Conservation (phyloP, 2,888 invertebrate species). For the Drosophila anceps region DNA sequence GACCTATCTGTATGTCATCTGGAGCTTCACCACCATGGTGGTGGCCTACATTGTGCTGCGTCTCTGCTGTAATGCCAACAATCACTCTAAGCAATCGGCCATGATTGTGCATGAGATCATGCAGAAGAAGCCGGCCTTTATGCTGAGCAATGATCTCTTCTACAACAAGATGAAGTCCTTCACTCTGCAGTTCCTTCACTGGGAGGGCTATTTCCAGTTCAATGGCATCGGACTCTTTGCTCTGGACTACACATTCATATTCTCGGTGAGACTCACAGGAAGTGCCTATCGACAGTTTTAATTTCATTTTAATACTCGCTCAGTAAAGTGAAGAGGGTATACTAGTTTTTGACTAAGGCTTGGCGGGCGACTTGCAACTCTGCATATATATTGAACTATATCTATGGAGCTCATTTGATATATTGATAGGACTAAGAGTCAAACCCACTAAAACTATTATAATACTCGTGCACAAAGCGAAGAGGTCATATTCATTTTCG, state of each 20-base stretch:
- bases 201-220: slow-evolving; percentile 85
- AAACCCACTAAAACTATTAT: no score
- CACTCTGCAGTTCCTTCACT: slow-evolving; percentile 84
- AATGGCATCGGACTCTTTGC: slow-evolving; percentile 85
- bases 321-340: not conserved
- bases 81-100: slow-evolving; percentile 83
- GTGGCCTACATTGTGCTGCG: slow-evolving; percentile 83
- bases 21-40: slow-evolving; percentile 82
- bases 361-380: no score
- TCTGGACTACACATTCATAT: slow-evolving; percentile 85
- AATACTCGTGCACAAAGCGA: no score
- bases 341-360: not conserved
- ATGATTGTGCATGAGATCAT: slow-evolving; percentile 85
- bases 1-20: slow-evolving; percentile 81
- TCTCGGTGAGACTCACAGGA: slow-evolving; percentile 81
- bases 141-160: slow-evolving; percentile 84
- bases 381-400: no score
- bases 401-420: no score
- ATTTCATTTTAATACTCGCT: not conserved
- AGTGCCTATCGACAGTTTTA: not conserved
- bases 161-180: slow-evolving; percentile 86
- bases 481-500: no score
- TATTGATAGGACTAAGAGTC: no score
- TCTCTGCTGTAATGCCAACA: slow-evolving; percentile 83
- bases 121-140: slow-evolving; percentile 85